These are phyloP conservation scores for Sitodiplosis mosellana DNA, from an alignment of 1,140 invertebrate genomes.

Conservation along the genomic window DNA sequence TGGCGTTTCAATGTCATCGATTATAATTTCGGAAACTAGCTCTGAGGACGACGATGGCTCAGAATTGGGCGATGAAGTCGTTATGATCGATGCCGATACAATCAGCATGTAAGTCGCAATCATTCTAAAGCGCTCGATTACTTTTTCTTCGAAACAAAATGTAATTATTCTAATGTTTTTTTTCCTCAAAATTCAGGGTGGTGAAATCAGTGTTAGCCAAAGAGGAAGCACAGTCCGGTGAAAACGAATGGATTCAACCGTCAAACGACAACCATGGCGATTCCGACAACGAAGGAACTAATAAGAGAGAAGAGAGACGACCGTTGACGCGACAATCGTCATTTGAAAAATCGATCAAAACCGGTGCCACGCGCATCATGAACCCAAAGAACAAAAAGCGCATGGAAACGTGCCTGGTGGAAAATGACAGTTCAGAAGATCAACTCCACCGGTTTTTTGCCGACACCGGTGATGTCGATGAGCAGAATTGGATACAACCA, in stretches of 20 bases:
- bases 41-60: constrained; percentile 17
- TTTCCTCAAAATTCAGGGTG: constrained; percentile 12
- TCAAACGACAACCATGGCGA: not conserved
- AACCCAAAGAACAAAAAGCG: not conserved
- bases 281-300: not conserved
- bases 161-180: too few relatives aligned
- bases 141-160: too few relatives aligned
- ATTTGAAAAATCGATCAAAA: not conserved
- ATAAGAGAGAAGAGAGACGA: not conserved
- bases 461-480: constrained; percentile 9
- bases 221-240: constrained; percentile 7
- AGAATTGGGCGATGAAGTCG: constrained; percentile 13
- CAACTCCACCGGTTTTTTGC: not conserved
- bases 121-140: too few relatives aligned
- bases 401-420: not conserved
- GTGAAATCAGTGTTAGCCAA: constrained; percentile 30
- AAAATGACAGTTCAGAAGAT: not conserved
- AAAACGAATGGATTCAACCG: constrained; percentile 2
- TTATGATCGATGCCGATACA: constrained; percentile 21
- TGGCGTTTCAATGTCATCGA: not conserved
- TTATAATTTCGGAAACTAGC: constrained; percentile 5
- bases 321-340: not conserved
- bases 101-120: constrained; percentile 23
- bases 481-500: constrained; percentile 20
- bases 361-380: not conserved